These are phyloP conservation scores for Pampus argenteus DNA, from an alignment of 2,797 vertebrate species.

Conservation along the genomic window DNA sequence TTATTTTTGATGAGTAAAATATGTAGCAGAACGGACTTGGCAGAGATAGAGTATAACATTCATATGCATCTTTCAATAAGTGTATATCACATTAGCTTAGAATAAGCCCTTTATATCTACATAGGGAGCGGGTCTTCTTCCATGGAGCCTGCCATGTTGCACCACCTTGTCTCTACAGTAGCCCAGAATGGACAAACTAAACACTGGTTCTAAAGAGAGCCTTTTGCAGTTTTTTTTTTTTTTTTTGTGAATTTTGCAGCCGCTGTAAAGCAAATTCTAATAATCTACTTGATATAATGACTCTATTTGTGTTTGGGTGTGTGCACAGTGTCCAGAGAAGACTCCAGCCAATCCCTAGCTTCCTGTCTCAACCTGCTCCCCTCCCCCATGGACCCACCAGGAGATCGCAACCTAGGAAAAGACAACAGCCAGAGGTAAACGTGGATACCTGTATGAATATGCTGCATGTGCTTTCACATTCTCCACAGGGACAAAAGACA, in stretches of 20 bases:
- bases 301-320: slow-evolving; percentile 22
- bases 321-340: slow-evolving; percentile 90
- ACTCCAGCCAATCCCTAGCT: slow-evolving; percentile 93
- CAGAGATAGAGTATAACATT: too few relatives aligned
- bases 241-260: too few relatives aligned
- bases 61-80: too few relatives aligned
- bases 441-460: neutral
- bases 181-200: too few relatives aligned
- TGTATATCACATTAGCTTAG: too few relatives aligned
- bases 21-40: too few relatives aligned
- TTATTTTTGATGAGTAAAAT: slow-evolving; percentile 20
- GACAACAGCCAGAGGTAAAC: slow-evolving; percentile 88
- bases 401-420: slow-evolving; percentile 86
- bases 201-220: too few relatives aligned
- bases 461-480: neutral
- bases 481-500: neutral
- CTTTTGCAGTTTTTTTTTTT: too few relatives aligned
- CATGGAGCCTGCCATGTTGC: too few relatives aligned
- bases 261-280: neutral
- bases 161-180: too few relatives aligned
- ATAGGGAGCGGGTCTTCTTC: too few relatives aligned
- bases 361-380: slow-evolving; percentile 92
- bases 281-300: slow-evolving; percentile 7
- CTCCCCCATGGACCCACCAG: slow-evolving; percentile 85
- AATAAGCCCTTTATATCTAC: too few relatives aligned